Conservation (phyloP, 2,113 vertebrate genomes). For the Connochaetes taurinus region DNA sequence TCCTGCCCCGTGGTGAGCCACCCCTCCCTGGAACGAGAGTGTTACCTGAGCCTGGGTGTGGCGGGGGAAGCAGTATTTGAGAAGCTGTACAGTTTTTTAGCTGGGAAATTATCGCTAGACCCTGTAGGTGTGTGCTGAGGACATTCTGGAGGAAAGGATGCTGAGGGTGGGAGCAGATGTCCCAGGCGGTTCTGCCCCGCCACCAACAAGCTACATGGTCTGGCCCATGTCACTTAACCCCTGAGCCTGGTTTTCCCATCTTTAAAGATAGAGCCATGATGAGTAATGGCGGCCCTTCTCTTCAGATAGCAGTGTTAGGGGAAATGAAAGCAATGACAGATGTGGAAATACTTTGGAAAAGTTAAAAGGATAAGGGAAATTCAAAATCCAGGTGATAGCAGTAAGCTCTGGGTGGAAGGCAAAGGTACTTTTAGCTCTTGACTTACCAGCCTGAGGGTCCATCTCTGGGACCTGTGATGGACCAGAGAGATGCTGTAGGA, state of each 20-base stretch:
- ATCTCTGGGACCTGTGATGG: background rate
- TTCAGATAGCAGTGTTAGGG: background rate
- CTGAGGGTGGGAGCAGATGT: background rate
- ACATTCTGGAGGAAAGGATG: background rate
- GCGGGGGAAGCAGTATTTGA: background rate
- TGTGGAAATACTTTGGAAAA: background rate
- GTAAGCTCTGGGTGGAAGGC: background rate
- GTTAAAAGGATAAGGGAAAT: background rate
- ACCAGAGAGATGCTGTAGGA: background rate
- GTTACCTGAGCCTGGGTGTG: background rate
- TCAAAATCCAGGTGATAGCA: background rate
- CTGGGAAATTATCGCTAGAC: background rate
- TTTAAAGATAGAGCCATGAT: background rate
- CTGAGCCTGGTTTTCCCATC: background rate
- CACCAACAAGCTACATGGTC: background rate
- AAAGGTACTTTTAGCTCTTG: background rate
- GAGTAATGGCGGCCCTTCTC: background rate
- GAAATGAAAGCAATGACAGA: background rate
- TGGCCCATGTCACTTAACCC: background rate
- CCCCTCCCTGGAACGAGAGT: background rate
- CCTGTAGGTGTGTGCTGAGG: background rate
- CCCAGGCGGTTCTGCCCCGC: background rate
- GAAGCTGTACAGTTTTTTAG: background rate
- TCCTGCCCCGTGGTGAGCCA: constrained; percentile 89
- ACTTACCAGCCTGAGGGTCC: background rate